Percentiles rank a stretch among this genome's conserved stretches.
Evolutionary conservation across 2,888 invertebrate species (phyloP).

Genomic region (Saturnia japonica): DNA sequence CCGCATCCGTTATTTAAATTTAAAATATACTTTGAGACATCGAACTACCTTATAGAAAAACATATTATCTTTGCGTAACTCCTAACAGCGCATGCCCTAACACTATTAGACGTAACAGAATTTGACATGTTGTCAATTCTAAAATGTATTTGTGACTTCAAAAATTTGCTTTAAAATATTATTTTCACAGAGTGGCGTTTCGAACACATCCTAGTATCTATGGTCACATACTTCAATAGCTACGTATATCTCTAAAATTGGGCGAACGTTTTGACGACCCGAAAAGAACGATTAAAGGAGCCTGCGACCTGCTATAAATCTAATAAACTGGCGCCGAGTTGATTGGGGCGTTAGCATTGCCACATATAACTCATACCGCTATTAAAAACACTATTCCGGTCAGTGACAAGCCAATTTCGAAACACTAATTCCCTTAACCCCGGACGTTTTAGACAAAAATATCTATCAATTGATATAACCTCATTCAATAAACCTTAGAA

Average conservation of each 20-base stretch:
- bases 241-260: not conserved
- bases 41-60: too few species aligned
- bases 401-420: not conserved
- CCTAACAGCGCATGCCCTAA: too few species aligned
- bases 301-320: constrained; percentile 54
- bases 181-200: not conserved
- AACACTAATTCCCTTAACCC: not conserved
- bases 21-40: too few species aligned
- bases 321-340: constrained; percentile 51
- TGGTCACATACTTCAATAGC: not conserved
- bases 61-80: too few species aligned
- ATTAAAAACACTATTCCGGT: constrained; percentile 17
- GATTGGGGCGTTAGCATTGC: constrained; percentile 39
- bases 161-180: not conserved
- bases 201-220: not conserved
- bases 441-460: not conserved
- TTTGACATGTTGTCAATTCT: too few species aligned
- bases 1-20: too few species aligned
- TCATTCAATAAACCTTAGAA: too few species aligned
- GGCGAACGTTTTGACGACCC: not conserved
- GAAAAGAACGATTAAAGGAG: not conserved
- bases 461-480: not conserved
- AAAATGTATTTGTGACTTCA: not conserved
- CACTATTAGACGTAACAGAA: too few species aligned
- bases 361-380: constrained; percentile 18